These are phyloP conservation scores for Loxodonta africana DNA, from an alignment of 2,113 vertebrate genomes.

Conservation along the genomic window DNA sequence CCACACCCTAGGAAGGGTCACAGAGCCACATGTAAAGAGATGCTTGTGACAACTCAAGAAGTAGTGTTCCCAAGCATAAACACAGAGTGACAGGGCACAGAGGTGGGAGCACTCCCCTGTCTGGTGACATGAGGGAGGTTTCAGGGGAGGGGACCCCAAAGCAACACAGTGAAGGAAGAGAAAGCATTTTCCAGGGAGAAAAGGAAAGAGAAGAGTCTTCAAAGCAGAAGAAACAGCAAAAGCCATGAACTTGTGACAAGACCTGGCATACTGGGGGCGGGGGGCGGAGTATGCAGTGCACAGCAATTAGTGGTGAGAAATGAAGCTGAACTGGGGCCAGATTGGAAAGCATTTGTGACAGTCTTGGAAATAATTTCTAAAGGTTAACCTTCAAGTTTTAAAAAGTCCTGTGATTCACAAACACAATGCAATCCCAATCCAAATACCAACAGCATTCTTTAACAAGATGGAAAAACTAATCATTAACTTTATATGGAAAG, in stretches of 20 bases:
- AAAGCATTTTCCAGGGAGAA: neutral
- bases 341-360: neutral
- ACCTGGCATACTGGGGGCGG: neutral
- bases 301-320: neutral
- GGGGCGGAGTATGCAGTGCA: too few species aligned
- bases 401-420: neutral
- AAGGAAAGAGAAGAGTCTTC: neutral
- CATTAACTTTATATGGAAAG: too few species aligned
- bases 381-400: neutral
- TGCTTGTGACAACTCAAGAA: neutral
- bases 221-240: neutral
- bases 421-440: too few species aligned
- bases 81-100: fast-evolving
- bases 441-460: too few species aligned
- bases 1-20: neutral
- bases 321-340: too few species aligned
- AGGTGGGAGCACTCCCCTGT: neutral
- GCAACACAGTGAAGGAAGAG: neutral
- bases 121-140: neutral
- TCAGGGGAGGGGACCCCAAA: neutral
- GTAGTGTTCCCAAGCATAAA: fast-evolving
- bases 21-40: neutral
- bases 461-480: too few species aligned
- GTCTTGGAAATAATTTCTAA: neutral
- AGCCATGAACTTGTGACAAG: neutral